Evolutionary conservation across 2,797 vertebrate species (phyloP).

Genomic region (Falco berigora): DNA sequence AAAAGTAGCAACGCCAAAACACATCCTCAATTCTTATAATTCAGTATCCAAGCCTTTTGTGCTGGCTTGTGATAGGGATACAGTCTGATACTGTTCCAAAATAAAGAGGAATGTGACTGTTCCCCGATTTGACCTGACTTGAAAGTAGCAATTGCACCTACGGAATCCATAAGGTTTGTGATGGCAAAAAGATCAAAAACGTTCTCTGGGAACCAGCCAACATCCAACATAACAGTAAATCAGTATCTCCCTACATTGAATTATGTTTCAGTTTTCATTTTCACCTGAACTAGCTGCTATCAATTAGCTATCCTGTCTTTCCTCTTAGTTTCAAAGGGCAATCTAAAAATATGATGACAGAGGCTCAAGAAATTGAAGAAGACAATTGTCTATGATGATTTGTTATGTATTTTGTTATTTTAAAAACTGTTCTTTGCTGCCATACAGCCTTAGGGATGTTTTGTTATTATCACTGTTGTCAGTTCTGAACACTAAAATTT

Average conservation of each 20-base stretch:
- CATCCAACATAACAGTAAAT: neutral
- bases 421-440: conserved; percentile 15
- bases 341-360: neutral
- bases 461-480: conserved; percentile 51
- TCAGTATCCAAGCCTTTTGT: neutral
- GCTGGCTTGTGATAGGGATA: neutral
- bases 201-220: neutral
- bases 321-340: neutral
- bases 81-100: neutral
- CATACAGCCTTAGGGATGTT: conserved; percentile 24
- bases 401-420: conserved; percentile 17
- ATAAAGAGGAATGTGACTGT: neutral
- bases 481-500: conserved; percentile 59
- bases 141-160: neutral
- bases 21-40: neutral
- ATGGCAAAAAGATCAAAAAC: neutral
- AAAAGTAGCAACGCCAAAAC: neutral
- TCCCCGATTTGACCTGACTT: neutral
- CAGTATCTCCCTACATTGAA: neutral
- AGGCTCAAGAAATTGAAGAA: neutral
- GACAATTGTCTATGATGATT: conserved; percentile 9
- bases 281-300: neutral
- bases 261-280: neutral
- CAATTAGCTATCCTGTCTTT: neutral
- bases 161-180: neutral